phyloP scores from a whole-genome alignment of 2,113 vertebrate genomes.

The Laterallus jamaicensis region DNA sequence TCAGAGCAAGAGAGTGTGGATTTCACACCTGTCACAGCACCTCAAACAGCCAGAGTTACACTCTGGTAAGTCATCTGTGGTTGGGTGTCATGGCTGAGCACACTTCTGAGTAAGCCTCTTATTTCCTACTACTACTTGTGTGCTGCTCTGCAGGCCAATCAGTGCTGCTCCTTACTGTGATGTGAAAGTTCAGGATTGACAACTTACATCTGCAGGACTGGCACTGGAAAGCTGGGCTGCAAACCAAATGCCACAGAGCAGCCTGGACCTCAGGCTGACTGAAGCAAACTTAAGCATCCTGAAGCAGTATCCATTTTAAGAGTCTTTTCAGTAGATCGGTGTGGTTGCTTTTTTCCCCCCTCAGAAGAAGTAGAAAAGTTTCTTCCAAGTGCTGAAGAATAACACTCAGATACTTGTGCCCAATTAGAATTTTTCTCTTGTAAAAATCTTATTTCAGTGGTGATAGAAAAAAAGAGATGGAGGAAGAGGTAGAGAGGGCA shows the following conservation, averaged over 20 bases:
- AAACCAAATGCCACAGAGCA: background rate
- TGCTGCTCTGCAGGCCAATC: background rate
- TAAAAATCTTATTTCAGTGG: background rate
- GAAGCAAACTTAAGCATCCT: background rate
- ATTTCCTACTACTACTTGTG: background rate
- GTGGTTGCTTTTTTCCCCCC: background rate
- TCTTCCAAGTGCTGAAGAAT: background rate
- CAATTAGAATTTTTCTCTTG: background rate
- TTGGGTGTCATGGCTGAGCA: background rate
- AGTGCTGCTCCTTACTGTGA: background rate
- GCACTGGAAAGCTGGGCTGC: background rate
- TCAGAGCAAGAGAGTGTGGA: background rate
- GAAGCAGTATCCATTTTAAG: background rate
- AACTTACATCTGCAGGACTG: background rate
- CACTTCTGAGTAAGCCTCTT: background rate
- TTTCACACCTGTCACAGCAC: background rate
- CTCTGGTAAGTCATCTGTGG: background rate
- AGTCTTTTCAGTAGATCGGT: background rate
- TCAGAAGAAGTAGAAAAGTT: background rate
- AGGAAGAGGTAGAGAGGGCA: background rate
- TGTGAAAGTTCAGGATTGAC: background rate
- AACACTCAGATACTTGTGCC: background rate
- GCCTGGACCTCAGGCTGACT: background rate
- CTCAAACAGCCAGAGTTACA: background rate
- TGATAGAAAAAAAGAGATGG: background rate